Base-by-base conservation (phyloP, 2,888 invertebrate genomes). In the Habroteleia sp. region DNA sequence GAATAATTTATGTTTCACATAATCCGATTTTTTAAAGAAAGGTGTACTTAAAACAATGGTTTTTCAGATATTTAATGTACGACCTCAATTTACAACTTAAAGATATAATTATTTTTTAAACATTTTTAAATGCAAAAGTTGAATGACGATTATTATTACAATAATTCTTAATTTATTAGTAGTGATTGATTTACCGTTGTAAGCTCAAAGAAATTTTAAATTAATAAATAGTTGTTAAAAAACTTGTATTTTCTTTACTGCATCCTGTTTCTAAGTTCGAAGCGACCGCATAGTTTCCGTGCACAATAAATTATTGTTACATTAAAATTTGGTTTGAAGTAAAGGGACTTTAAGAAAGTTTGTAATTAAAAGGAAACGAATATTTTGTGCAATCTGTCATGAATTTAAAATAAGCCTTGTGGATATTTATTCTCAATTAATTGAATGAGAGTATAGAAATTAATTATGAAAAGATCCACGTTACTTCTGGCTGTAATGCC, bases 371-470 rank as follows among this genome's bases (percentile, higher is more conserved):
- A 33, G 3, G 4, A 16, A 8, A 29, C 5, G 10, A 33, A 41
- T 41, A 23, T 41, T 50, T 63, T 50, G 2, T 11, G 14, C 50
- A 13, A 5, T 33, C 11, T 3, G 27, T 52, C 23, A 25, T 63
- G 63, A 52, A 63, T 63, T 50, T 11, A 16, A 42, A 63, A 52
- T 35, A 33, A 50, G 63, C 14, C 27, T 10, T 3, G 23, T 1
- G 10, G 23, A 20, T 50, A 63, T 50, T 50, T 63, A 52, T 33
- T 33, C 25, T 33, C 31, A 35, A 63, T 42, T 41, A 63, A 52
- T 52, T 52, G 63, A 39, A 52, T 16, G 20, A 52, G 33, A 25
- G 23, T 6, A 33, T 41, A 13, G 1, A n/a, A 42, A 3, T 52
- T 63, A 41, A 63, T 63, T 52, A 63, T 33, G 20, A n/a, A n/a